Base-by-base conservation (phyloP, 1,140 invertebrate genomes). In the Hetaerina americana region DNA sequence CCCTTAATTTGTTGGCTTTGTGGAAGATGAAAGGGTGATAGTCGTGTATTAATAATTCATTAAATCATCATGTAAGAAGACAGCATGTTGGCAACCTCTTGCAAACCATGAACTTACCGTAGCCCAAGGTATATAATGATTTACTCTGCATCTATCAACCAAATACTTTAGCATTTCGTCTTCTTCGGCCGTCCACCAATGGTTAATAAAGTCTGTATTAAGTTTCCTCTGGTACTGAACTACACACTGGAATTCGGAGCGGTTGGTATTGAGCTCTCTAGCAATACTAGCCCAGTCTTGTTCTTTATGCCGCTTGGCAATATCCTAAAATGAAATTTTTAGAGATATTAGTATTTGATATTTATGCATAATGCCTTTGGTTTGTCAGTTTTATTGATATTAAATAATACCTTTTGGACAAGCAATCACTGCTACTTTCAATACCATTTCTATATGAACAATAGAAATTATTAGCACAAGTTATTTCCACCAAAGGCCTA, bases 241-340 rank as follows among this genome's bases (percentile, higher is more conserved):
- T 77, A 88, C 89, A 75, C 86, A 87, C 74, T 89, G 87, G 76
- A 88, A 90, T 8, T 83, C 86, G 22, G 85, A 86, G 28, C 89
- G 81, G 1, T 82, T 81, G 22, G 83, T 88, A 0, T 78, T 77
- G 12, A 91, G 74, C 75, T 82, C 76, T 66, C 77, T 67, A 0
- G 88, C 86, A 74, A 91, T 89, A 0, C 70, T 66, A 66, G 86
- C 83, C 90, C 89, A 92, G 76, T 90, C 80, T 76, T 89, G 84
- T 74, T 76, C 78, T 0, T 85, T 80, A 73, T 85, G 74, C 26
- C 78, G 76, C 68, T 77, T 77, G 0, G 80, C 86, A n/a, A 86
- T 78, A 69, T 77, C 73, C 69, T 84, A n/a, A 57, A 57, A 57
- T 10, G 22, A 57, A 2, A 57, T 5, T 3, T 10, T 5, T 57